phyloP scores from a whole-genome alignment of 2,888 invertebrate species.

The Thera obeliscata region DNA sequence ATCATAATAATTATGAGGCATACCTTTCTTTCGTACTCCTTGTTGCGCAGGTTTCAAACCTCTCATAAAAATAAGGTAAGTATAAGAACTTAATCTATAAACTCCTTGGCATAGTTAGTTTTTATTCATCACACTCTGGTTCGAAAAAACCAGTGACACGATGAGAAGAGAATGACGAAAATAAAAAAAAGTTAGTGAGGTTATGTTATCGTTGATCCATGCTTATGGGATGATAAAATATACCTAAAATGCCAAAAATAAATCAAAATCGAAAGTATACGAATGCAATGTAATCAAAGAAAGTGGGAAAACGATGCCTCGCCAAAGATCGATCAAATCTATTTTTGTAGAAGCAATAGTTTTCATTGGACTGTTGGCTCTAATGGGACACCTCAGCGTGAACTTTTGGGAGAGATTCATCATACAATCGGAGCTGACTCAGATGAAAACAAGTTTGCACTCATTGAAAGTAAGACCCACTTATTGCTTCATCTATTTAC shows the following conservation, averaged over 20 bases:
- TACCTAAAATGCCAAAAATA: constrained; percentile 13
- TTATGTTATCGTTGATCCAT: too few relatives aligned
- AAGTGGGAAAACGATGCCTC: constrained; percentile 51
- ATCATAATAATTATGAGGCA: too few relatives aligned
- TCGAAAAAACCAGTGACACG: too few relatives aligned
- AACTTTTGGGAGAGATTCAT: constrained; percentile 68
- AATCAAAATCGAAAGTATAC: constrained; percentile 19
- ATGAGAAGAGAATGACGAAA: too few relatives aligned
- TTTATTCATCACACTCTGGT: too few relatives aligned
- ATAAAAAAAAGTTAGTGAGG: too few relatives aligned
- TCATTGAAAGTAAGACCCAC: constrained; percentile 58
- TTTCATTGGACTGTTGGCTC: constrained; percentile 55
- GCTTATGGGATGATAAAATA: background rate
- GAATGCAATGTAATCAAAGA: constrained; percentile 6
- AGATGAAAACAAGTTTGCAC: constrained; percentile 62
- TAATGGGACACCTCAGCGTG: constrained; percentile 62
- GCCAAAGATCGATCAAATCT: constrained; percentile 45
- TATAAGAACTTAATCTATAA: too few relatives aligned
- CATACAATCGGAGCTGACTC: constrained; percentile 58
- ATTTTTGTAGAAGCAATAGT: constrained; percentile 56
- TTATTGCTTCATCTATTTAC: background rate
- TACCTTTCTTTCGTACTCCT: too few relatives aligned
- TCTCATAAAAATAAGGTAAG: too few relatives aligned
- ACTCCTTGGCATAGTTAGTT: too few relatives aligned
- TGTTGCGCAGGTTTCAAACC: too few relatives aligned